These are phyloP conservation scores for Hystrix brachyura DNA, from an alignment of 2,113 vertebrate species.

Conservation along the genomic window DNA sequence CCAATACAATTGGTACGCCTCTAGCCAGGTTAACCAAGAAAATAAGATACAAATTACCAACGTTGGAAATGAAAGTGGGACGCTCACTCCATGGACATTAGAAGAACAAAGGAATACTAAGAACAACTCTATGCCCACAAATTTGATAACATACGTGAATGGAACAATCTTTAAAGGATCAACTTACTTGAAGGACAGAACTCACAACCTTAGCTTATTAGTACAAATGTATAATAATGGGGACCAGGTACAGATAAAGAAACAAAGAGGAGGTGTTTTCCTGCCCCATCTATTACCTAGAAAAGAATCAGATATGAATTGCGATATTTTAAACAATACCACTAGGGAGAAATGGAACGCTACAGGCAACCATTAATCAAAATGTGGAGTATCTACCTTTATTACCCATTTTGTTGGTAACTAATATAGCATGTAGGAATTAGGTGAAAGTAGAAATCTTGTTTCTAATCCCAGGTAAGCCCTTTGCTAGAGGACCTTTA, in stretches of 20 bases:
- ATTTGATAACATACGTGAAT: background rate
- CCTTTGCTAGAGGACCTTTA: background rate
- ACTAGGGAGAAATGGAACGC: background rate
- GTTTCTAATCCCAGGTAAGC: background rate
- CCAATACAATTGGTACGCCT: background rate
- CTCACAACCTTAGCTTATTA: background rate
- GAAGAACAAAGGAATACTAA: background rate
- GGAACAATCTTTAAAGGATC: background rate
- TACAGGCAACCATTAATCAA: background rate
- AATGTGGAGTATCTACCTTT: background rate
- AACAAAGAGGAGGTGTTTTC: background rate
- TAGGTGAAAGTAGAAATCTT: background rate
- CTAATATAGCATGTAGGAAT: background rate
- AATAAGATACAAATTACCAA: background rate
- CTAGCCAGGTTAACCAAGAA: background rate
- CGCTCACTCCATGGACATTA: background rate
- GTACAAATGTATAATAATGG: background rate
- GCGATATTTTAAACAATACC: background rate
- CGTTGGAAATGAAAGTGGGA: background rate
- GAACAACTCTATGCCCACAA: background rate
- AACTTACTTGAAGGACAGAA: slow-evolving; percentile 12
- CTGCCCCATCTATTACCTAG: background rate
- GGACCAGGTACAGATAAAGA: background rate
- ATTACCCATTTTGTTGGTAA: background rate
- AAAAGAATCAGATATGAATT: background rate